Percentiles rank a stretch among this genome's conserved stretches.
phyloP scores from a whole-genome alignment of 1,140 invertebrate species.

The Penaeus vannamei region DNA sequence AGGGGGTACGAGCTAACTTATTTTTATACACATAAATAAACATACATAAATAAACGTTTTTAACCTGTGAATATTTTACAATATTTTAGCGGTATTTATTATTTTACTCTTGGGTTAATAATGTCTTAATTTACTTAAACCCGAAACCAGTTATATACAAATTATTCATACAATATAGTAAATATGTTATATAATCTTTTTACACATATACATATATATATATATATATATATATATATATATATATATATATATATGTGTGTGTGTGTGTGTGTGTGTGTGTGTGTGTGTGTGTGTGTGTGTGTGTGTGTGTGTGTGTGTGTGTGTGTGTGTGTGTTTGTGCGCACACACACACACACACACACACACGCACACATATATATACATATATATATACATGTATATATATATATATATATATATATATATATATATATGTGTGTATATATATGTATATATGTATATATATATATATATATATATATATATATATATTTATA shows the following conservation, averaged over 20 bases:
- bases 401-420: constrained; percentile 13
- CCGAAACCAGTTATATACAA: no score
- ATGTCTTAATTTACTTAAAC: no score
- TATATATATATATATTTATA: background rate
- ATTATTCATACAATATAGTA: no score
- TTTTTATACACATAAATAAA: no score
- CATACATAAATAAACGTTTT: no score
- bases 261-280: no score
- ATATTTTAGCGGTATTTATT: no score
- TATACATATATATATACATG: background rate
- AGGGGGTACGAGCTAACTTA: no score
- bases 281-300: background rate
- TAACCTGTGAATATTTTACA: no score
- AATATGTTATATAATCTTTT: no score
- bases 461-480: background rate
- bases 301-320: background rate
- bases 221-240: constrained; percentile 29
- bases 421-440: background rate
- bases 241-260: background rate
- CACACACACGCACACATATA: background rate
- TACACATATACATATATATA: no score
- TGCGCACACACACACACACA: background rate
- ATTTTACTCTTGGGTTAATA: no score
- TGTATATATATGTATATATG: background rate
- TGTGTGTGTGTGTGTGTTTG: background rate